These are phyloP conservation scores for Grantiella picta DNA, from an alignment of 2,113 vertebrate species.

Conservation along the genomic window DNA sequence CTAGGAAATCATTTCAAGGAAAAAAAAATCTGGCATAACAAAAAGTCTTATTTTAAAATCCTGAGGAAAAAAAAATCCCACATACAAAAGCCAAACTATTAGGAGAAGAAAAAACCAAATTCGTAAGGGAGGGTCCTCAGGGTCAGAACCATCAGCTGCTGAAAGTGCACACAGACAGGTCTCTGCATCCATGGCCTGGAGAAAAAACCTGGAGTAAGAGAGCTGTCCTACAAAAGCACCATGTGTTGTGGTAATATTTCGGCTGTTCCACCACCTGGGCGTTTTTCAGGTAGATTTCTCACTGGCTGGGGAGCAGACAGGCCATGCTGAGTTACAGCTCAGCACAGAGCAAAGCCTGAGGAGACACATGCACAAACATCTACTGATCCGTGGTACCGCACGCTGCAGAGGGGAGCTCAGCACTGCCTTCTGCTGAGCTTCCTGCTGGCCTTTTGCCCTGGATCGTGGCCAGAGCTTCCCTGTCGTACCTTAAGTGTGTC, in stretches of 20 bases:
- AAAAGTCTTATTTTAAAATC: slow-evolving; percentile 3
- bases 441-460: neutral
- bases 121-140: neutral
- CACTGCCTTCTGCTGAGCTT: neutral
- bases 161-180: slow-evolving; percentile 34
- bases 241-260: neutral
- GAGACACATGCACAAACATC: neutral
- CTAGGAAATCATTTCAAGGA: neutral
- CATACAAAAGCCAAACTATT: neutral
- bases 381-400: neutral
- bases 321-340: neutral
- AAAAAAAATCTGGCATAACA: neutral
- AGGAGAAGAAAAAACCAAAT: neutral
- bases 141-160: slow-evolving; percentile 12
- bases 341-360: neutral
- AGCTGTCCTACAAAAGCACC: slow-evolving; percentile 56
- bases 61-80: neutral
- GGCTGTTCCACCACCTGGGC: neutral
- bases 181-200: neutral
- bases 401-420: neutral
- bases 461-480: neutral
- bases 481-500: slow-evolving; percentile 66
- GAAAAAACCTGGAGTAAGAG: neutral
- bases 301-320: neutral
- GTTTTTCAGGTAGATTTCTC: neutral